Evolutionary conservation across 2,797 vertebrate species (phyloP), one percentile per base, ranked within the genome.

Genomic region (Saxicola maurus): DNA sequence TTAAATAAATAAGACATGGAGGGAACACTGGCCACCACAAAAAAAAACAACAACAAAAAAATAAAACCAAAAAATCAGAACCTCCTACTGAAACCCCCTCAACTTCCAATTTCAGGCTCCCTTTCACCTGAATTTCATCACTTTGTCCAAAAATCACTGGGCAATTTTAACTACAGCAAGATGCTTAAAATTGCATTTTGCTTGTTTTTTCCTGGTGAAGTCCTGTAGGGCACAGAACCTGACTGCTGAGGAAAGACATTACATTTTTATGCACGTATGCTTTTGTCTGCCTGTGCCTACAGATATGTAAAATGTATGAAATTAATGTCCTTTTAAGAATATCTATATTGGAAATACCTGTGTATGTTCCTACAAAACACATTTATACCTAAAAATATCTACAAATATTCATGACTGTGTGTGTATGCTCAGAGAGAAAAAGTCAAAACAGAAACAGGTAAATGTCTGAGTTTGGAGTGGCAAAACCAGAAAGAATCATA

Each of bases 1-100:
- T 94, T 93, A 80, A 95, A 91, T 82, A 92, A 89, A 84, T 35
- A 59, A 52, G 75, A 38, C 40, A 30, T 2, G 18, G 91, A 85
- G 20, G 15, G 11, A 46, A 59, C 30, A 49, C 21, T 52, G 13
- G 17, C 19, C 27, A 23, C 7, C 17, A 13, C 6, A 15, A 33
- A 55, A 31, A 31, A 33, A 15, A 33, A n/a, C 15, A 13, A 4
- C 8, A 27, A 48, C 11, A 31, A 53, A n/a, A 52, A 31, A 53
- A 21, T 7, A 6, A 18, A 27, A 18, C 4, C 10, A 14, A 38
- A 27, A 21, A 28, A 37, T 5, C 16, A 35, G 27, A 42, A 17
- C 21, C 6, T 48, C 51, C n/a, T 60, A 24, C 17, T 57, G 30
- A 64, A 88, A 42, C 7, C 4, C 2, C 4, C 12, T 19, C 2